Evolutionary conservation across 2,888 invertebrate genomes (phyloP).

Genomic region (Cryptus viduatorius): DNA sequence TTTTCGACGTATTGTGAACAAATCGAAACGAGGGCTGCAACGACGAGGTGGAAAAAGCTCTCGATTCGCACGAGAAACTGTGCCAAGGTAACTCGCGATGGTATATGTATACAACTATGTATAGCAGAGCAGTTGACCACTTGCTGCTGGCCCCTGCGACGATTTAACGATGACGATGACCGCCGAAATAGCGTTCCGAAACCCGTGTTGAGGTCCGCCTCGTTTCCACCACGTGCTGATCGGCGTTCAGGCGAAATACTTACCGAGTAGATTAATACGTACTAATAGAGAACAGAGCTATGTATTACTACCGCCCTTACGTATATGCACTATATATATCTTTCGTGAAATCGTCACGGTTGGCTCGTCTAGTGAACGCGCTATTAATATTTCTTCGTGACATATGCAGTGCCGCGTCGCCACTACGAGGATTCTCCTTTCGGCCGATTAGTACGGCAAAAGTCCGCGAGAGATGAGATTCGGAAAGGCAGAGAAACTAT

Average conservation of each 20-base stretch:
- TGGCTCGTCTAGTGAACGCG: neutral
- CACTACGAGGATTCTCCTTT: no score
- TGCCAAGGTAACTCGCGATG: constrained; percentile 70
- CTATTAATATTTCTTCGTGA: neutral
- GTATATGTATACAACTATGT: neutral
- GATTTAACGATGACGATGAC: constrained; percentile 71
- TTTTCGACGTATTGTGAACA: neutral
- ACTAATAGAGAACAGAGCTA: neutral
- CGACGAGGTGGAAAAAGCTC: constrained; percentile 20
- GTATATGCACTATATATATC: no score
- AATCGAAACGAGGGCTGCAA: constrained; percentile 25
- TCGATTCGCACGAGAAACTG: constrained; percentile 59
- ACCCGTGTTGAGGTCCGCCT: constrained; percentile 3
- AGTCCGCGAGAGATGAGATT: neutral
- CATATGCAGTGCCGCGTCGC: neutral
- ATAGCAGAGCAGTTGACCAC: constrained; percentile 41
- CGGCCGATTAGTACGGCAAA: no score
- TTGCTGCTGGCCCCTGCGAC: constrained; percentile 47
- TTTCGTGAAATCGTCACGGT: neutral
- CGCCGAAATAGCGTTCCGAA: constrained; percentile 71
- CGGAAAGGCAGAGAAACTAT: neutral
- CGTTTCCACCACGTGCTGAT: neutral
- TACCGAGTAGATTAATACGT: neutral
- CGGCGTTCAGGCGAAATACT: neutral
- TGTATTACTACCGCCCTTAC: no score